These are phyloP conservation scores for Euzophera pinguis DNA, from an alignment of 2,888 invertebrate species.

Conservation along the genomic window DNA sequence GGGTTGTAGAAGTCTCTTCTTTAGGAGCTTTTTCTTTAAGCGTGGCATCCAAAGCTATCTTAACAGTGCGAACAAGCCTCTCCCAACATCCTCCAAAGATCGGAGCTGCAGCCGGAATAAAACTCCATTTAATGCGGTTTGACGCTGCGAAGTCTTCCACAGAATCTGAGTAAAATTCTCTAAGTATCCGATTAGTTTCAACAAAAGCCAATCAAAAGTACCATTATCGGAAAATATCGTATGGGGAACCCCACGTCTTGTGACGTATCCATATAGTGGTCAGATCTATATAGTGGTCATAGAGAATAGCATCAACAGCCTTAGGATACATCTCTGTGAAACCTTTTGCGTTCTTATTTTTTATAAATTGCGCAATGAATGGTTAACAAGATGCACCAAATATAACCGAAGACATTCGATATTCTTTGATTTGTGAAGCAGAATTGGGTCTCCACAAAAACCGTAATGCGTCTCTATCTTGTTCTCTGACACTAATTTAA, in stretches of 20 bases:
- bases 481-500: not conserved
- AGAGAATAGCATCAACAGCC: not conserved
- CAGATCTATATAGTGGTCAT: not conserved
- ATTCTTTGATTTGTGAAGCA: not conserved
- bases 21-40: not conserved
- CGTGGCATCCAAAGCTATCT: constrained; percentile 16
- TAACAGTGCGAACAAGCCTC: constrained; percentile 15
- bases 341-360: not conserved
- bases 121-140: constrained; percentile 15
- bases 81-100: constrained; percentile 21
- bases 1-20: not conserved
- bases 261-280: not conserved
- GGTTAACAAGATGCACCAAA: not conserved
- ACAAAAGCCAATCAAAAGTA: no score
- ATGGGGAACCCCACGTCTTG: no score
- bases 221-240: no score
- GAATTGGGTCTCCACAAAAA: not conserved
- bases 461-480: not conserved
- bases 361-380: not conserved
- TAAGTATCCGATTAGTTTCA: not conserved
- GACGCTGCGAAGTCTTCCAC: constrained; percentile 12
- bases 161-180: not conserved
- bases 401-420: not conserved
- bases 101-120: constrained; percentile 20
- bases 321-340: not conserved